These are phyloP conservation scores for Drosophila multiciliata DNA, from an alignment of 2,888 invertebrate species.

Conservation along the genomic window DNA sequence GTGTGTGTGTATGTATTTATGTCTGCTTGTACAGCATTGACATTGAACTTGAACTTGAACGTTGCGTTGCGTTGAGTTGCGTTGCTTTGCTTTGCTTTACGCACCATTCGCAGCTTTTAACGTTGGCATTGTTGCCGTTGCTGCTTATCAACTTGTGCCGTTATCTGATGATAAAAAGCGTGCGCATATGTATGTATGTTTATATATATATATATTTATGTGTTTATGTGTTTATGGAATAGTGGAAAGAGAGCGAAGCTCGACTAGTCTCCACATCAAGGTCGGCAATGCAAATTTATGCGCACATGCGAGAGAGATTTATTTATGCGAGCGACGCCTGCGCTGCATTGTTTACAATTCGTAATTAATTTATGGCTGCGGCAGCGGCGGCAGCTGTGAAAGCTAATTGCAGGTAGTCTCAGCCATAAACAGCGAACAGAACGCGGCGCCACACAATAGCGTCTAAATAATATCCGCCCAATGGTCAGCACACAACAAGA, in stretches of 20 bases:
- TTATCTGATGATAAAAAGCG: conserved; percentile 59
- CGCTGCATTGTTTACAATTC: conserved; percentile 74
- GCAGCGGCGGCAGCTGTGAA: conserved; percentile 50
- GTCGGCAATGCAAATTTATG: conserved; percentile 74
- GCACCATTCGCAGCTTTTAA: conserved; percentile 48
- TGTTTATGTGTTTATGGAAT: background rate
- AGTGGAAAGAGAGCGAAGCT: background rate
- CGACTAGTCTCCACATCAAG: conserved; percentile 43
- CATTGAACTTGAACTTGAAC: conserved; percentile 77
- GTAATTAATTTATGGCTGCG: conserved; percentile 72
- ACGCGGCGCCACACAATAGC: conserved; percentile 76
- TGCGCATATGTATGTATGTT: background rate
- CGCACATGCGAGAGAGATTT: conserved; percentile 73
- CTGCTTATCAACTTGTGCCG: conserved; percentile 65
- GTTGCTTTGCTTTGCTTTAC: conserved; percentile 43
- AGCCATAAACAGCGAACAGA: conserved; percentile 30
- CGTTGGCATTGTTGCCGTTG: conserved; percentile 21
- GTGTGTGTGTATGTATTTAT: conserved; percentile 52
- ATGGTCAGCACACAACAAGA: conserved; percentile 59
- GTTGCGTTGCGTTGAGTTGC: conserved; percentile 31
- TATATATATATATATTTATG: background rate
- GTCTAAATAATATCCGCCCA: conserved; percentile 83
- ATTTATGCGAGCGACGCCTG: conserved; percentile 63
- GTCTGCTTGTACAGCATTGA: conserved; percentile 50
- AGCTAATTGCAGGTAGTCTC: conserved; percentile 73